Percentiles rank a stretch among this genome's conserved stretches.
Evolutionary conservation across 2,888 invertebrate genomes (phyloP).

Genomic region (Lordiphosa fenestrarum): DNA sequence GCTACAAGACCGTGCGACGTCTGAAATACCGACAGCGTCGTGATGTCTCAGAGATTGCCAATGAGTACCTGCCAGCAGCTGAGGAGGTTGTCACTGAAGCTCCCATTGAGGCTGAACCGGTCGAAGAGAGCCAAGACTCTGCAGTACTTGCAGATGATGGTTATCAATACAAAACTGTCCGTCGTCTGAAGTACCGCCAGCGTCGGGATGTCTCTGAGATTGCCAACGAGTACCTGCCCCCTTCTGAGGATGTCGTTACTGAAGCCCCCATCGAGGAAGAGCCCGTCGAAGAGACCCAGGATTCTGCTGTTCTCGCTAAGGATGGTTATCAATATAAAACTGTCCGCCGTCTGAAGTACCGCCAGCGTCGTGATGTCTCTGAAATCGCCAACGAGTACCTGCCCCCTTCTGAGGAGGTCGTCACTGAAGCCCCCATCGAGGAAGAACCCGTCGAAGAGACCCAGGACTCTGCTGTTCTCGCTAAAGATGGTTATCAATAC

Average conservation of each 20-base stretch:
- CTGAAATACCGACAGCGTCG: conserved; percentile 69
- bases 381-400: conserved; percentile 46
- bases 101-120: conserved; percentile 2
- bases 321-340: conserved; percentile 56
- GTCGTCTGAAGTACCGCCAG: conserved; percentile 27
- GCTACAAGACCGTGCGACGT: conserved; percentile 69
- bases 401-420: conserved; percentile 28
- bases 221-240: conserved; percentile 29
- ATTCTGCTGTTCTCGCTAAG: conserved; percentile 31
- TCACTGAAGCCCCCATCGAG: conserved; percentile 4
- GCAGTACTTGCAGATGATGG: conserved; percentile 29
- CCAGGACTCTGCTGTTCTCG: conserved; percentile 35
- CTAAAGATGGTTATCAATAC: conserved; percentile 46
- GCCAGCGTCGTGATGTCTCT: conserved; percentile 56
- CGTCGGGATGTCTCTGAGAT: conserved; percentile 48
- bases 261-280: neutral
- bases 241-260: conserved; percentile 7
- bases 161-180: conserved; percentile 24
- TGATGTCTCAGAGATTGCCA: conserved; percentile 65
- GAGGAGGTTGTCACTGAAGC: conserved; percentile 23
- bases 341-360: conserved; percentile 50
- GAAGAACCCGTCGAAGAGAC: conserved; percentile 16
- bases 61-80: conserved; percentile 58
- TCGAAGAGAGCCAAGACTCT: conserved; percentile 24
- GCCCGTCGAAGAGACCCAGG: conserved; percentile 16